Evolutionary conservation across 1,140 invertebrate genomes (phyloP).

Genomic region (honey bee (Apis mellifera)): DNA sequence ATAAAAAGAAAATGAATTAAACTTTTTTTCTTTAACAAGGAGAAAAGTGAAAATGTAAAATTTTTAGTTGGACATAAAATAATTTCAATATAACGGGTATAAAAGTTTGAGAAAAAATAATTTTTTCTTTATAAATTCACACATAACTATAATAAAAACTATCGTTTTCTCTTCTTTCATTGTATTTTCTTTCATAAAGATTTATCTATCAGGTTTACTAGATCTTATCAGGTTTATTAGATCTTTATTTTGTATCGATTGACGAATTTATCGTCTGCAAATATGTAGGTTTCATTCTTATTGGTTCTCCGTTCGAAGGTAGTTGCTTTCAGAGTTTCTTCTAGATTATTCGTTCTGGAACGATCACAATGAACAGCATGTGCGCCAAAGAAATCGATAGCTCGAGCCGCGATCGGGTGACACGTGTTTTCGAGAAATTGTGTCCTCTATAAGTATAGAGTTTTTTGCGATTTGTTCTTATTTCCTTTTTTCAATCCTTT

Average conservation of each 20-base stretch:
- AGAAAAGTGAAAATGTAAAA: no score
- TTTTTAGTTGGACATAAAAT: no score
- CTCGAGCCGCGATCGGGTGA: not conserved
- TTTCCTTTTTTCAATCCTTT: not conserved
- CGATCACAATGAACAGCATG: constrained; percentile 29
- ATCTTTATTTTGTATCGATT: not conserved
- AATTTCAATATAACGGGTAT: no score
- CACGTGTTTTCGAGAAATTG: constrained; percentile 24
- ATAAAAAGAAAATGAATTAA: no score
- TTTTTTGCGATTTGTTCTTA: not conserved
- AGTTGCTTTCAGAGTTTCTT: constrained; percentile 14
- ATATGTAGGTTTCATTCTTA: not conserved
- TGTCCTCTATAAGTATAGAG: not conserved
- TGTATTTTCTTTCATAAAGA: no score
- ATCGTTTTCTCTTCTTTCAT: no score
- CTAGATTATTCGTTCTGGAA: not conserved
- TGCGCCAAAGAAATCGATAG: constrained; percentile 29
- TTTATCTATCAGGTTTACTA: no score
- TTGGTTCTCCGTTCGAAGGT: not conserved
- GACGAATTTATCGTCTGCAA: not conserved
- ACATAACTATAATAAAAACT: no score
- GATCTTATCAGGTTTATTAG: not conserved
- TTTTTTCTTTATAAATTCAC: no score
- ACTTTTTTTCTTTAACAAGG: no score
- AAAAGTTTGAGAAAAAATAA: no score